These are phyloP conservation scores for Pseudomugil gertrudae DNA, from an alignment of 2,797 vertebrate species.

Conservation along the genomic window DNA sequence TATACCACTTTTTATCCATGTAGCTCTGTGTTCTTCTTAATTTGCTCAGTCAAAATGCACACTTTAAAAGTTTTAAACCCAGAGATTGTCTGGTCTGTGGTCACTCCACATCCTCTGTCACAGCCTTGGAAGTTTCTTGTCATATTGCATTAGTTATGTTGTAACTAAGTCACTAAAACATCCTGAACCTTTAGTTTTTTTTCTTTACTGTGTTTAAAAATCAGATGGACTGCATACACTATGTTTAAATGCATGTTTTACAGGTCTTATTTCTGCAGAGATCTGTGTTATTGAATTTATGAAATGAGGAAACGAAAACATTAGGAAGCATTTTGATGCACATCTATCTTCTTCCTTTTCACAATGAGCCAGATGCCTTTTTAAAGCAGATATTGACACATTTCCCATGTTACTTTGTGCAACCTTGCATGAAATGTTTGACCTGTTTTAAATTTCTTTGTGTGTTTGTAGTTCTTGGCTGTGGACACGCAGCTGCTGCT, in stretches of 20 bases:
- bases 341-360: neutral
- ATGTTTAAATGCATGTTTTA: accelerated
- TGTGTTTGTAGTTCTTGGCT: conserved; percentile 86
- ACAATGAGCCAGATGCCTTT: neutral
- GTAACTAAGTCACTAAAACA: neutral
- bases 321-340: neutral
- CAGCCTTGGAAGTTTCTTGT: neutral
- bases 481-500: conserved; percentile 93
- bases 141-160: neutral
- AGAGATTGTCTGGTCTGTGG: neutral
- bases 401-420: too few species aligned
- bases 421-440: conserved; percentile 1
- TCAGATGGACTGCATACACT: neutral
- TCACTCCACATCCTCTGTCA: too few species aligned
- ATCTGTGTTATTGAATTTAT: neutral
- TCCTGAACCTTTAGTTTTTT: neutral
- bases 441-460: conserved; percentile 11
- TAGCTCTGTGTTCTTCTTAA: neutral
- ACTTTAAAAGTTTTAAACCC: neutral
- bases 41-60: neutral
- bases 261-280: too few species aligned
- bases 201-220: neutral
- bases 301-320: neutral
- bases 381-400: neutral
- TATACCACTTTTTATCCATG: neutral